A percentile compares a stretch with the other conserved stretches of the same genome.
Conservation (phyloP, 2,113 vertebrate genomes). For the Cairina moschata region DNA sequence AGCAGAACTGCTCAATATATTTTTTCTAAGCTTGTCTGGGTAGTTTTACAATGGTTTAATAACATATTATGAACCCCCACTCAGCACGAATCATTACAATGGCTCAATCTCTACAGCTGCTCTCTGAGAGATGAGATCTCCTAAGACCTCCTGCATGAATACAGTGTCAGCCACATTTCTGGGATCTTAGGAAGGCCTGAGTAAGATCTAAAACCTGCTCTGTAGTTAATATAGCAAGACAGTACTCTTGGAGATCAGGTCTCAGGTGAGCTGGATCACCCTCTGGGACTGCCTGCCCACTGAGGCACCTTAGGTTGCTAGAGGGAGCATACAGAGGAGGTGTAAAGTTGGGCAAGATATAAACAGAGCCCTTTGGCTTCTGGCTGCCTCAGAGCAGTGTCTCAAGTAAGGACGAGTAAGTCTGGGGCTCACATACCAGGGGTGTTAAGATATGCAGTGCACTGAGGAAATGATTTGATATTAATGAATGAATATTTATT, state of each 20-base stretch:
- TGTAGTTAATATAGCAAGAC: not conserved
- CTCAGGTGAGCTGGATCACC: not conserved
- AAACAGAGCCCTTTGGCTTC: not conserved
- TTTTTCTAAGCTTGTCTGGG: not conserved
- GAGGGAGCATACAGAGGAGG: not conserved
- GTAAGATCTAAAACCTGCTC: not conserved
- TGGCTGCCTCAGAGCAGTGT: not conserved
- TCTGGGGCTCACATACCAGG: not conserved
- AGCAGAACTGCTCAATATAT: not conserved
- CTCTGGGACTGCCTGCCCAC: not conserved
- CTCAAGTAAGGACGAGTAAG: not conserved
- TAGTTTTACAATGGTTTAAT: not conserved
- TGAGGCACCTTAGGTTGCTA: not conserved
- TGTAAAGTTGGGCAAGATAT: not conserved
- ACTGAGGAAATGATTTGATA: not conserved
- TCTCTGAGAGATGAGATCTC: not conserved
- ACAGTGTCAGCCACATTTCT: not conserved
- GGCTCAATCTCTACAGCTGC: not conserved
- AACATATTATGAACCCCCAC: not conserved
- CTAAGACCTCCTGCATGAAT: not conserved
- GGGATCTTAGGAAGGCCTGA: not conserved
- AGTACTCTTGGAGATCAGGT: not conserved
- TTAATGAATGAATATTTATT: not conserved
- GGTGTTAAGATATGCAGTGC: not conserved
- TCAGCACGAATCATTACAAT: not conserved